These are phyloP conservation scores for Napeogenes sylphis DNA, from an alignment of 2,888 invertebrate species.

Conservation along the genomic window DNA sequence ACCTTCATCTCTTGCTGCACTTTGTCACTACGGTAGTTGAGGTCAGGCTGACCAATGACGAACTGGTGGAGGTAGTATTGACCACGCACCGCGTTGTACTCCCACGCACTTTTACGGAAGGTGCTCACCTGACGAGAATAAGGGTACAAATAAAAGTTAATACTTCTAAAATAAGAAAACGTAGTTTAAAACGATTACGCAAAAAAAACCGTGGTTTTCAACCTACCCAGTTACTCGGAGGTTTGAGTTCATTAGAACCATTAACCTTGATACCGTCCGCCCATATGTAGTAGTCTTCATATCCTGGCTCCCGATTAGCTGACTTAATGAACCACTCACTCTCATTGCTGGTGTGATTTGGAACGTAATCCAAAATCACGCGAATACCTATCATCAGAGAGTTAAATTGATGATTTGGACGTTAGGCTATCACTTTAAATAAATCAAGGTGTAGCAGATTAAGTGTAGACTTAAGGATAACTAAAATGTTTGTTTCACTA, in stretches of 20 bases:
- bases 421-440: too few relatives aligned
- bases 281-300: constrained; percentile 85
- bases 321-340: constrained; percentile 90
- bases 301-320: constrained; percentile 71
- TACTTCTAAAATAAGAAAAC: not conserved
- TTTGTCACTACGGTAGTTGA: constrained; percentile 81
- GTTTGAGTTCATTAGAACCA: constrained; percentile 55
- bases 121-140: constrained; percentile 52
- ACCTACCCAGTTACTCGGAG: constrained; percentile 86
- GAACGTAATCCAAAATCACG: constrained; percentile 81
- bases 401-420: not conserved
- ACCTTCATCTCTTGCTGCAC: constrained; percentile 79
- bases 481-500: too few relatives aligned
- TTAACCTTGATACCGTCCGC: constrained; percentile 60
- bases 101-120: constrained; percentile 84
- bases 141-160: not conserved
- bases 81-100: constrained; percentile 76
- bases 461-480: too few relatives aligned
- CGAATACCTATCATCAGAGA: constrained; percentile 59
- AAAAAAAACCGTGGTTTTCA: not conserved
- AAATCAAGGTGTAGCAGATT: too few relatives aligned
- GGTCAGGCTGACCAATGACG: constrained; percentile 82
- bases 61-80: constrained; percentile 87
- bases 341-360: constrained; percentile 86
- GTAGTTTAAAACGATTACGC: not conserved